Evolutionary conservation across 2,888 invertebrate genomes (phyloP), one percentile per base, ranked within the genome.

Genomic region (Amorpha juglandis): DNA sequence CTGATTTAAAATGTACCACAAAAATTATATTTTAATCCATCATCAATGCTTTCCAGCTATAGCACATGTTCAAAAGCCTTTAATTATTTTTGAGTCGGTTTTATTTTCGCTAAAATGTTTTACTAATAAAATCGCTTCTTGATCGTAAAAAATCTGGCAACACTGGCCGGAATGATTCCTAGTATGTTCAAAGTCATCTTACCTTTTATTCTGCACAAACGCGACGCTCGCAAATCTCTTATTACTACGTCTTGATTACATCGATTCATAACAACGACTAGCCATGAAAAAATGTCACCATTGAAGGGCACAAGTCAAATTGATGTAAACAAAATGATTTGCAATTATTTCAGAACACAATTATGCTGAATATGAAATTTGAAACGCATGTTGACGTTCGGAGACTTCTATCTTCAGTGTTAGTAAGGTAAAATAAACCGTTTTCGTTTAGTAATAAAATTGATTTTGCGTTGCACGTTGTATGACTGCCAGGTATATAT

Each of bases 311-410:
- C 12, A 33, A 33, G 45, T 27, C 38, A 16, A 58, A 58, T 11
- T 6, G 11, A 19, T 11, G 42, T 42, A 38, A 14, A 58, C 38
- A 58, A 58, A 58, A 42, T 19, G 8, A 19, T 19, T 19, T 42
- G 42, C 58, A 19, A 38, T 27, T 27, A 27, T 42, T 19, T 58
- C 38, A 12, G 11, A 42, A 58, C 38, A 19, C 58, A 19, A 19
- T 12, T 42, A 38, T 58, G 38, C 58, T 42, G 58, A 58, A 58
- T 19, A 42, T 58, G 58, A 42, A 58, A 58, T 58, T 58, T 19
- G 58, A 58, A 58, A 11, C 58, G 19, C 19, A 19, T 16, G 52
- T 52, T 52, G 52, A 21, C 33, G 16, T 38, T 9, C n/a, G 8
- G 14, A 14, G 7, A 58, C 19, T 58, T 19, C 19, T 58, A 19